A percentile compares a stretch with the other conserved stretches of the same genome.
Conservation (phyloP, 2,888 invertebrate genomes). For the Argyresthia albistria region DNA sequence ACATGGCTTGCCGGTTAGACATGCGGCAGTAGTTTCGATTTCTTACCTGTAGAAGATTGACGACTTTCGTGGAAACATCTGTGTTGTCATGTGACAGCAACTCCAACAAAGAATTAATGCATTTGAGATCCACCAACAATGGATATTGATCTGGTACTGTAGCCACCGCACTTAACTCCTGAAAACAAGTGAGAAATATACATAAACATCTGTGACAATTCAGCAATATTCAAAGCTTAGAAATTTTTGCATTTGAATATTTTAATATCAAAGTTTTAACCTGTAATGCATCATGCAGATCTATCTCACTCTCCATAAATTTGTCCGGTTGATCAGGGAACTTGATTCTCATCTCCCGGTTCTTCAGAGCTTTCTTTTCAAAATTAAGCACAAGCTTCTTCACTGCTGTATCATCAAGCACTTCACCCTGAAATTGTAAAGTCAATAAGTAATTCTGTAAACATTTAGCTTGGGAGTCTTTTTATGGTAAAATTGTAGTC, state of each 20-base stretch:
- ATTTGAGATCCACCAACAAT: constrained; percentile 89
- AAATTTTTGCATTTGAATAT: too few species aligned
- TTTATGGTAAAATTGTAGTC: too few species aligned
- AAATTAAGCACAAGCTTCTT: constrained; percentile 93
- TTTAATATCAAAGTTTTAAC: constrained; percentile 40
- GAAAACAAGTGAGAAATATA: constrained; percentile 41
- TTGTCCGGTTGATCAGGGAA: constrained; percentile 97
- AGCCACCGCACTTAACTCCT: constrained; percentile 94
- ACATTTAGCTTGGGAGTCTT: too few species aligned
- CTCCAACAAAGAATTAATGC: constrained; percentile 92
- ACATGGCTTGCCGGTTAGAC: too few species aligned
- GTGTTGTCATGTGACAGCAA: constrained; percentile 96
- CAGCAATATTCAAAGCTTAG: too few species aligned
- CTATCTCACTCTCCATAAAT: constrained; percentile 98
- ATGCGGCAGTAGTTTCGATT: not conserved
- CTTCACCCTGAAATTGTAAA: constrained; percentile 76
- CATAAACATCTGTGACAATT: too few species aligned
- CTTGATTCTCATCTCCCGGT: constrained; percentile 98
- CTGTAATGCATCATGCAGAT: constrained; percentile 90
- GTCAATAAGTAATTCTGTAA: not conserved
- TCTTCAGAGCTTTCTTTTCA: constrained; percentile 94
- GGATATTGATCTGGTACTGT: constrained; percentile 97
- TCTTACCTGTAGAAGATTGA: constrained; percentile 75
- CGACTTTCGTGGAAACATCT: constrained; percentile 88
- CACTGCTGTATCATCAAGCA: constrained; percentile 88